These are phyloP conservation scores for Seriola aureovittata DNA, from an alignment of 2,113 vertebrate species.

Conservation along the genomic window DNA sequence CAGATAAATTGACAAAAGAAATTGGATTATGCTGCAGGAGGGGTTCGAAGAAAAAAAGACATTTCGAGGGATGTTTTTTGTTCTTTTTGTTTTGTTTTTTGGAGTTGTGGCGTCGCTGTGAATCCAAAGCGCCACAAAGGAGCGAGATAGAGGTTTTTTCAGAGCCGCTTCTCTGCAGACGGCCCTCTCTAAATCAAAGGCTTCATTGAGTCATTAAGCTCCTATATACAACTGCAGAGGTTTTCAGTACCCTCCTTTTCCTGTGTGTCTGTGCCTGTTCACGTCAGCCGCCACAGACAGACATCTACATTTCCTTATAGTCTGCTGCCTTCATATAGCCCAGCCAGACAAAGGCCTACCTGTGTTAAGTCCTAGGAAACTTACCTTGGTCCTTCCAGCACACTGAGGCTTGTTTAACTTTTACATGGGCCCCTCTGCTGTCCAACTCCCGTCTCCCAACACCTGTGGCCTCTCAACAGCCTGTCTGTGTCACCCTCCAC, in stretches of 20 bases:
- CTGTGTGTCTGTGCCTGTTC: constrained; percentile 49
- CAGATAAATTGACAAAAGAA: background rate
- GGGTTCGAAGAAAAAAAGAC: background rate
- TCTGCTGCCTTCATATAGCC: constrained; percentile 37
- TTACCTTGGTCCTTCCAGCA: constrained; percentile 66
- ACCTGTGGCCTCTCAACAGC: constrained; percentile 71
- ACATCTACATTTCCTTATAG: constrained; percentile 62
- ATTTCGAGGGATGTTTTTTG: background rate
- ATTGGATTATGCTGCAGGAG: background rate
- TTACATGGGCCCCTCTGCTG: constrained; percentile 39
- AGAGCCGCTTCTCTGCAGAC: background rate
- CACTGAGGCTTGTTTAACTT: constrained; percentile 66
- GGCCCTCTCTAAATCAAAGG: constrained; percentile 12
- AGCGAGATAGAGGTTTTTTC: background rate
- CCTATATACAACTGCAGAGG: constrained; percentile 13
- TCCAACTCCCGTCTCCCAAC: constrained; percentile 65
- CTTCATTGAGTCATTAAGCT: constrained; percentile 32
- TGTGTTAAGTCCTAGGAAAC: constrained; percentile 70
- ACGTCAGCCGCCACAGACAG: constrained; percentile 51
- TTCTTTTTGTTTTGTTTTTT: background rate
- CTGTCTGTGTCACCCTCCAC: constrained; percentile 60
- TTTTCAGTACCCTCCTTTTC: constrained; percentile 29
- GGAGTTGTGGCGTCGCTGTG: background rate
- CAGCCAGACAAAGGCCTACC: constrained; percentile 75
- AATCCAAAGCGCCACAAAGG: background rate